Conservation (phyloP, 2,888 invertebrate genomes). For the Sphaerophoria taeniata region DNA sequence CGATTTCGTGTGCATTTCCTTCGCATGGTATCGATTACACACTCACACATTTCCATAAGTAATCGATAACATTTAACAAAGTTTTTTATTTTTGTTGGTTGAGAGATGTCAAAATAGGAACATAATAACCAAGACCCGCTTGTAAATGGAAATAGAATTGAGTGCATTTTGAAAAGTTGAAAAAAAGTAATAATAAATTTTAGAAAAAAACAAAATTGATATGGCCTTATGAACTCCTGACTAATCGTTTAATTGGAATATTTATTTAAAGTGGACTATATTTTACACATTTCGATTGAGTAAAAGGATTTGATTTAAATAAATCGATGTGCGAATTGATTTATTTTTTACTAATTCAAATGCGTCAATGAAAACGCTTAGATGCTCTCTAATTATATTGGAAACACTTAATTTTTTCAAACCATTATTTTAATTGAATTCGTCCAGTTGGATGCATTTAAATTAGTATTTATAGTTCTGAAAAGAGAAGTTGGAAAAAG, state of each 20-base stretch:
- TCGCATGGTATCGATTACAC: not conserved
- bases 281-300: not conserved
- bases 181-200: not conserved
- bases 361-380: not conserved
- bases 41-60: not conserved
- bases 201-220: not conserved
- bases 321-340: not conserved
- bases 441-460: not conserved
- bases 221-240: slow-evolving; percentile 16
- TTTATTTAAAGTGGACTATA: slow-evolving; percentile 4
- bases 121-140: not conserved
- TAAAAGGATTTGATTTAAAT: not conserved
- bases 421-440: slow-evolving; percentile 10
- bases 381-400: not conserved
- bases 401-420: not conserved
- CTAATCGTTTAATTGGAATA: slow-evolving; percentile 5
- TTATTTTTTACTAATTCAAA: not conserved
- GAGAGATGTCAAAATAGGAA: slow-evolving; percentile 6
- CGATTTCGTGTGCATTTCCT: not conserved
- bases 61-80: not conserved
- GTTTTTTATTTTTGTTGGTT: not conserved
- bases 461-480: not conserved
- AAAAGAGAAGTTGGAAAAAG: too few species aligned
- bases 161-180: not conserved
- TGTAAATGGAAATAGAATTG: slow-evolving; percentile 27